phyloP scores from a whole-genome alignment of 2,888 invertebrate genomes.

The Acronicta leporina region DNA sequence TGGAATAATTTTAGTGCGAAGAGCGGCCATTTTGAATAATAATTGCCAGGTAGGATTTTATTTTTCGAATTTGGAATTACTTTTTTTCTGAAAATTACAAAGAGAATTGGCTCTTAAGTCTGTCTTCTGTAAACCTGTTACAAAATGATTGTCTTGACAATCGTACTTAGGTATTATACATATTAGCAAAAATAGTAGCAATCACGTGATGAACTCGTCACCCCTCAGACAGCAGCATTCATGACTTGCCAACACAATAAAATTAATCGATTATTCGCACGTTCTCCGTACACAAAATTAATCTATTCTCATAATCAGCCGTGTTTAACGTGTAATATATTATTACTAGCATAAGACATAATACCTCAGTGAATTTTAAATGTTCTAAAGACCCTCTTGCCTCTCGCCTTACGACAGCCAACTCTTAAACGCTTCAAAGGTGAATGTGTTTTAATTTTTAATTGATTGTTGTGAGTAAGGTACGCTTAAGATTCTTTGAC shows the following conservation, averaged over 20 bases:
- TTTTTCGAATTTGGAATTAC: conserved; percentile 29
- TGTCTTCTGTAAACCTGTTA: too few species aligned
- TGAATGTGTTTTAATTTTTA: conserved; percentile 50
- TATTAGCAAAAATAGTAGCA: too few species aligned
- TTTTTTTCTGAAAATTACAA: background rate
- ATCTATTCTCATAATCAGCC: conserved; percentile 14
- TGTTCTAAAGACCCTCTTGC: conserved; percentile 30
- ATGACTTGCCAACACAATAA: too few species aligned
- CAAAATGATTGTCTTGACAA: too few species aligned
- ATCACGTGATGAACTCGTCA: too few species aligned
- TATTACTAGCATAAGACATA: conserved; percentile 24
- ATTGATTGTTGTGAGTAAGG: conserved; percentile 13
- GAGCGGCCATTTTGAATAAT: conserved; percentile 41
- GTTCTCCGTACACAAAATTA: background rate
- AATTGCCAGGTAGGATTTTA: conserved; percentile 34
- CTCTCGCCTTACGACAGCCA: conserved; percentile 36
- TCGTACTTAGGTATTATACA: too few species aligned
- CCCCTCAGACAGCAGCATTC: too few species aligned
- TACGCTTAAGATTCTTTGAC: background rate
- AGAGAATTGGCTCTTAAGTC: too few species aligned
- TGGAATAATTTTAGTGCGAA: conserved; percentile 48
- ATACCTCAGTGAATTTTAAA: conserved; percentile 47
- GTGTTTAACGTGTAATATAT: conserved; percentile 32
- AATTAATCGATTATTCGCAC: too few species aligned
- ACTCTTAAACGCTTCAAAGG: conserved; percentile 32